These are phyloP conservation scores for Lepetodrilus schrolli DNA, from an alignment of 2,888 invertebrate species.

Conservation along the genomic window DNA sequence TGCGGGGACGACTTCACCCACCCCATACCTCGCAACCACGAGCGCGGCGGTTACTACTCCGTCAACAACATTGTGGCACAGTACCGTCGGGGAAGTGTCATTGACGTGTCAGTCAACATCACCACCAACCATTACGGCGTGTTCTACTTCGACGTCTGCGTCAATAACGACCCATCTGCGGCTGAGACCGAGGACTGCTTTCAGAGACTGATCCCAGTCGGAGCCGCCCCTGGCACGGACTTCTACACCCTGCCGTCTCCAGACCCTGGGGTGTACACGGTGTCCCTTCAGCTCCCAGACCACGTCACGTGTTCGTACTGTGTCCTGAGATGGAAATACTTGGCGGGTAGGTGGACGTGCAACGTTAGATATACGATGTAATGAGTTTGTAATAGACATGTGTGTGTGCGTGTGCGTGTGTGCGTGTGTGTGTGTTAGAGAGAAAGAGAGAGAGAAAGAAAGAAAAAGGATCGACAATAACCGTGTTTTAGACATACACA, in stretches of 20 bases:
- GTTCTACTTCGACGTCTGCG: not conserved
- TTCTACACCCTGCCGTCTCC: not conserved
- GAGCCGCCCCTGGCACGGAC: not conserved
- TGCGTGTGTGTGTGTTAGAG: not conserved
- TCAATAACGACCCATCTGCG: not conserved
- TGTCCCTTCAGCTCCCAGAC: not conserved
- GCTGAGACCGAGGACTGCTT: not conserved
- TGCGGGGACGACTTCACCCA: constrained; percentile 2
- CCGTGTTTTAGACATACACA: no score
- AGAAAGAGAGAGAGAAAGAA: no score
- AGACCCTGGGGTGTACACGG: not conserved
- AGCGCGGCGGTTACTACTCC: not conserved
- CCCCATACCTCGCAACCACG: not conserved
- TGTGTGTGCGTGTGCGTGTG: not conserved
- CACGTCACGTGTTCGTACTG: not conserved
- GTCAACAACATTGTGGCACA: not conserved
- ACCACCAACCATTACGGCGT: not conserved
- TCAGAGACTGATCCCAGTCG: not conserved
- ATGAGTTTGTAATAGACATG: not conserved
- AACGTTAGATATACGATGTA: no score
- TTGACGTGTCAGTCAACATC: not conserved
- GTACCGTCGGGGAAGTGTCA: not conserved
- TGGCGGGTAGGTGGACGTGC: not conserved
- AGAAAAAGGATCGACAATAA: no score
- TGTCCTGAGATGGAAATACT: constrained; percentile 1